These are phyloP conservation scores for Drosophila neutralis DNA, from an alignment of 2,888 invertebrate genomes.

Conservation along the genomic window DNA sequence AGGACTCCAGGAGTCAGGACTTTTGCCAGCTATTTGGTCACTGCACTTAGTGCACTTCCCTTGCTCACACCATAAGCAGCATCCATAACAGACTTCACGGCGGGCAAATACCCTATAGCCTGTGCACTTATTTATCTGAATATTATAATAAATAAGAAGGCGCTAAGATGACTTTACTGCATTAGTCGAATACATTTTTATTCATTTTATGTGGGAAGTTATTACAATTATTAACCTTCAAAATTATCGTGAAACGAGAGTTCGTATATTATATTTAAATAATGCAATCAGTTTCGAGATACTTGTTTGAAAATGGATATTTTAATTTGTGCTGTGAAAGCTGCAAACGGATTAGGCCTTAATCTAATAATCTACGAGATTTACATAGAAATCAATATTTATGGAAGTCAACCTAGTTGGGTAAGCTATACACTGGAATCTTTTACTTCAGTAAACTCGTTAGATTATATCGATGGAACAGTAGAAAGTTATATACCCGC, in stretches of 20 bases:
- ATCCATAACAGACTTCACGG: slow-evolving; percentile 1
- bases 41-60: slow-evolving; percentile 74
- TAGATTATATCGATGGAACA: too few relatives aligned
- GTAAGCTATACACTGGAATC: not conserved
- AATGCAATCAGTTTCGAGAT: not conserved
- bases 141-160: not conserved
- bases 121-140: not conserved
- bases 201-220: not conserved
- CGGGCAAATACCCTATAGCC: not conserved
- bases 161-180: not conserved
- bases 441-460: not conserved
- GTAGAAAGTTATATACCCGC: too few relatives aligned
- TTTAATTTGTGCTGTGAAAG: not conserved
- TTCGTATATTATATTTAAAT: not conserved
- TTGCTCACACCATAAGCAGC: slow-evolving; percentile 38
- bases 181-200: not conserved
- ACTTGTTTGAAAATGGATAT: not conserved
- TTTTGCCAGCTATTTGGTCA: slow-evolving; percentile 66
- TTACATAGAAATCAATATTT: not conserved
- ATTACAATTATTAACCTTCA: not conserved
- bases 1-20: slow-evolving; percentile 24
- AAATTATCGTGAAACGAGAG: not conserved
- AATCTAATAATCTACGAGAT: not conserved
- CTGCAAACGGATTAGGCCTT: not conserved
- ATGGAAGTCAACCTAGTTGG: not conserved